Conservation (phyloP, 2,888 invertebrate genomes). For the Cryptus viduatorius region DNA sequence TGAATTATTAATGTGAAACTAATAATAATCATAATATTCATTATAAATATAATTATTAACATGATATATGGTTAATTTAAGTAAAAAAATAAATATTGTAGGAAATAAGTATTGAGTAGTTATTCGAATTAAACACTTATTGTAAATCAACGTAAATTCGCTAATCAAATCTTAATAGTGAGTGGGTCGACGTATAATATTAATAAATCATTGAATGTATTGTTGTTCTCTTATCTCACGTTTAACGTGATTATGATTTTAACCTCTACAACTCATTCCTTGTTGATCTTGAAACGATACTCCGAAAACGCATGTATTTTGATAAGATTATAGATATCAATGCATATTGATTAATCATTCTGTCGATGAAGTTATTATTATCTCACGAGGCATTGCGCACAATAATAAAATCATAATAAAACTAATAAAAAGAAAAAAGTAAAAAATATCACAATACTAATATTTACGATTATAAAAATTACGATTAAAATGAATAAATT, state of each 20-base stretch:
- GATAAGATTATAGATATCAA: conserved; percentile 16
- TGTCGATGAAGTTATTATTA: background rate
- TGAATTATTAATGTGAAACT: too few relatives aligned
- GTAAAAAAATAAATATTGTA: too few relatives aligned
- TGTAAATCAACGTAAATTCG: background rate
- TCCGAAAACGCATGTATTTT: background rate
- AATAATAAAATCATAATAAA: background rate
- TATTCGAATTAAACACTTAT: background rate
- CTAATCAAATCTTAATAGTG: background rate
- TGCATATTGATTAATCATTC: background rate
- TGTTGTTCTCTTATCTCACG: background rate
- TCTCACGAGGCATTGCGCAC: background rate
- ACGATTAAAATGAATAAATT: too few relatives aligned
- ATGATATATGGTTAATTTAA: too few relatives aligned
- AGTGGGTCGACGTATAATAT: background rate
- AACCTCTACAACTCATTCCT: background rate
- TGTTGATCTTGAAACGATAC: background rate
- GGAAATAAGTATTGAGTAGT: too few relatives aligned
- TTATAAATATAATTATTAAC: too few relatives aligned
- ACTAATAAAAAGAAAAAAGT: too few relatives aligned
- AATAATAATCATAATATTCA: too few relatives aligned
- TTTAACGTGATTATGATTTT: background rate
- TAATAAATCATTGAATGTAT: background rate
- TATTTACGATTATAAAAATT: too few relatives aligned
- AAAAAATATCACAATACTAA: too few relatives aligned